Percentiles rank a stretch among this genome's conserved stretches.
phyloP scores from a whole-genome alignment of 2,113 vertebrate genomes.

The Choloepus hoffmanni region DNA sequence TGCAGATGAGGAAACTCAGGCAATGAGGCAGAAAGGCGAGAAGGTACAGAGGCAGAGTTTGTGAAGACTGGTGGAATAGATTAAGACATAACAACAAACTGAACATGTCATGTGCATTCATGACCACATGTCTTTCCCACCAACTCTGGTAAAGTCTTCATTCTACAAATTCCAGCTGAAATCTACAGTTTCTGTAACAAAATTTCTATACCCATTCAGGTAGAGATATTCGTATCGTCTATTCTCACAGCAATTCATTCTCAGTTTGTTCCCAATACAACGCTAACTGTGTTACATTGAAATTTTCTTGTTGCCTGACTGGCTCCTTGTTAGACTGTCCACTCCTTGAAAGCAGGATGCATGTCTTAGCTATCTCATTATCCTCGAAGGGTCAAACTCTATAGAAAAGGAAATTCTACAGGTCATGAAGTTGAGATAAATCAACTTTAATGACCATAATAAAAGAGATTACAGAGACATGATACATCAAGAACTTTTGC shows the following conservation, averaged over 20 bases:
- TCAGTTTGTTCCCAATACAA: not conserved
- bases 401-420: not conserved
- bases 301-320: not conserved
- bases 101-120: rapidly evolving
- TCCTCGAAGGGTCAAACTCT: not conserved
- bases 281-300: not conserved
- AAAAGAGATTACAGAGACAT: not conserved
- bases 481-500: not conserved
- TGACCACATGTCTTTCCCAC: not conserved
- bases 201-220: not conserved
- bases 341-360: not conserved
- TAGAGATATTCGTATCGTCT: not conserved
- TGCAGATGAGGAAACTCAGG: not conserved
- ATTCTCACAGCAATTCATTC: not conserved
- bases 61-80: not conserved
- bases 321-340: not conserved
- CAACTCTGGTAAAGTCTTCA: not conserved
- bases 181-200: not conserved
- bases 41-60: not conserved
- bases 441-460: not conserved
- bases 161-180: not conserved
- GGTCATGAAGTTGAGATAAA: not conserved
- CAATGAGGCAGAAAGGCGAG: not conserved
- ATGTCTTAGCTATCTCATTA: not conserved
- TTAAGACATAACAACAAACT: not conserved